Evolutionary conservation across 2,888 invertebrate species (phyloP).

Genomic region (Cremastinae sp.): DNA sequence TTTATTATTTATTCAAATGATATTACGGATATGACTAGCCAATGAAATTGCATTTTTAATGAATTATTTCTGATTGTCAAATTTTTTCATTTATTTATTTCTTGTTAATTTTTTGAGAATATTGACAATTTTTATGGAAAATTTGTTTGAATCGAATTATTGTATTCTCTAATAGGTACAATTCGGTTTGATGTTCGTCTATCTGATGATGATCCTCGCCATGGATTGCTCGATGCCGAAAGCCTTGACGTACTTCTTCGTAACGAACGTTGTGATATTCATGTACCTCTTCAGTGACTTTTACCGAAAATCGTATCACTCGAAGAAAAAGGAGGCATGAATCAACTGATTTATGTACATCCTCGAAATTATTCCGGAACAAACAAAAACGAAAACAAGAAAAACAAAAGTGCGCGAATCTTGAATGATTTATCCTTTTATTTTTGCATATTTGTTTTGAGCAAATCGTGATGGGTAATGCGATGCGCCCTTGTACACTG

Average conservation of each 20-base stretch:
- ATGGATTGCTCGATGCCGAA: constrained; percentile 83
- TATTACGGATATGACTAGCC: no score
- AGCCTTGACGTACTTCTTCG: constrained; percentile 82
- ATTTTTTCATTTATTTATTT: constrained; percentile 9
- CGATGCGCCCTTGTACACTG: constrained; percentile 38
- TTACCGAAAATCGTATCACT: constrained; percentile 82
- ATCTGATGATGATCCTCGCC: constrained; percentile 82
- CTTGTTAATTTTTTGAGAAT: background rate
- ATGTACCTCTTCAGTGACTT: constrained; percentile 83
- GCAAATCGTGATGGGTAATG: constrained; percentile 13
- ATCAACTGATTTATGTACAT: constrained; percentile 9
- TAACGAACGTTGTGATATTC: constrained; percentile 82
- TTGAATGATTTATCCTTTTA: background rate
- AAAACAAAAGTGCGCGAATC: background rate
- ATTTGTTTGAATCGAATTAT: background rate
- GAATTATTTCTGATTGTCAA: no score
- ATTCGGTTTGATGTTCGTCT: constrained; percentile 85
- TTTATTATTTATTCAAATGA: no score
- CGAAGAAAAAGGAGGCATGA: constrained; percentile 76
- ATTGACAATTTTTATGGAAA: background rate
- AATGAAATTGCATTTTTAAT: no score
- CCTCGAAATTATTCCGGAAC: background rate
- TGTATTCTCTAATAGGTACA: constrained; percentile 81
- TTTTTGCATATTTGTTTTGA: background rate
- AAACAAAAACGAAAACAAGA: background rate